Percentiles rank a stretch among this genome's conserved stretches.
These are phyloP conservation scores for Drosophila jambulina DNA, from an alignment of 1,140 invertebrate species.

Conservation along the genomic window DNA sequence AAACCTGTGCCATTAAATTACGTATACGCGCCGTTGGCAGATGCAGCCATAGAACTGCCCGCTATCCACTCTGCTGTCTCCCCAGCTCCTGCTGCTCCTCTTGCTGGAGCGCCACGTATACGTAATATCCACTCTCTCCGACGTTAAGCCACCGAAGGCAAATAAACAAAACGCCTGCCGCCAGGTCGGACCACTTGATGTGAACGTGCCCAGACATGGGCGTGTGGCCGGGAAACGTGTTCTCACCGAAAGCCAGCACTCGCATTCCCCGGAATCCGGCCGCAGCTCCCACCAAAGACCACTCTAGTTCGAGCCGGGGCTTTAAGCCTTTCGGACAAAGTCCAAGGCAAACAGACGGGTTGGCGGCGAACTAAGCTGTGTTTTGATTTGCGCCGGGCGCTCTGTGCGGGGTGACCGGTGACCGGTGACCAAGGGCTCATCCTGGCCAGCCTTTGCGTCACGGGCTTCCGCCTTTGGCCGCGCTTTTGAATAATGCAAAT, in stretches of 20 bases:
- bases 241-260: conserved; percentile 3
- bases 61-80: neutral
- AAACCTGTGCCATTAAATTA: conserved; percentile 66
- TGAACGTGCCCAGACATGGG: conserved; percentile 63
- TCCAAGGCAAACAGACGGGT: conserved; percentile 43
- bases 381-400: conserved; percentile 62
- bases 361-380: conserved; percentile 50
- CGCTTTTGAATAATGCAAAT: conserved; percentile 79
- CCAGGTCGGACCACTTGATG: conserved; percentile 55
- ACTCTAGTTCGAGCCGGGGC: conserved; percentile 2
- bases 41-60: conserved; percentile 47
- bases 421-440: conserved; percentile 18
- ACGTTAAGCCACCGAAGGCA: conserved; percentile 50
- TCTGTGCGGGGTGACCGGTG: conserved; percentile 12
- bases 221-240: conserved; percentile 50
- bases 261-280: neutral
- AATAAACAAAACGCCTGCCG: conserved; percentile 71
- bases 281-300: conserved; percentile 7
- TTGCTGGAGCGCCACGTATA: neutral
- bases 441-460: conserved; percentile 54
- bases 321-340: conserved; percentile 43
- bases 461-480: conserved; percentile 39
- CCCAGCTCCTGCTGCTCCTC: neutral
- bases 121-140: conserved; percentile 12
- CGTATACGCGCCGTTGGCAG: conserved; percentile 62